These are phyloP conservation scores for Macrophya annulata DNA, from an alignment of 2,888 invertebrate species.

Conservation along the genomic window DNA sequence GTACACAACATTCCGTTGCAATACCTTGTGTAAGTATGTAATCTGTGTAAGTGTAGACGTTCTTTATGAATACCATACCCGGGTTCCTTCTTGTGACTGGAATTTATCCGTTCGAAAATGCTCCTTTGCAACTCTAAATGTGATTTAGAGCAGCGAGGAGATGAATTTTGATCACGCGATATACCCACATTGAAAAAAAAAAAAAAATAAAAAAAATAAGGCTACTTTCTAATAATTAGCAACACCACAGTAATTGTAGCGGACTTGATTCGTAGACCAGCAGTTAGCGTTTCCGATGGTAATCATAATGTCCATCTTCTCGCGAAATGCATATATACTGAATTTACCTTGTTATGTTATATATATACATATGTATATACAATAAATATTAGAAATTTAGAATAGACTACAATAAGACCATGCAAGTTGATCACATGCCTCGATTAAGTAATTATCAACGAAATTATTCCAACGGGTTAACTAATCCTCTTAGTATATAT, in stretches of 20 bases:
- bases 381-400: conserved; percentile 24
- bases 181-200: neutral
- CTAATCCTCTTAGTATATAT: neutral
- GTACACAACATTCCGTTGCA: conserved; percentile 21
- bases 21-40: conserved; percentile 9
- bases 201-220: no score
- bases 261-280: neutral
- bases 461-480: conserved; percentile 30
- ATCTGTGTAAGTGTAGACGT: conserved; percentile 50
- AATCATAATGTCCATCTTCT: neutral
- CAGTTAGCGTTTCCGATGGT: neutral
- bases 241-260: neutral
- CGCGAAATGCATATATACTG: neutral
- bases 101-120: neutral
- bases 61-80: neutral
- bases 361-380: neutral
- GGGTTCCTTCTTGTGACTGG: neutral
- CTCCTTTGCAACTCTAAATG: neutral
- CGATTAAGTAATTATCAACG: neutral
- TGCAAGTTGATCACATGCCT: conserved; percentile 75
- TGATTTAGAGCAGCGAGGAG: neutral
- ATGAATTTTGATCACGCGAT: neutral
- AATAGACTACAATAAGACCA: conserved; percentile 31
- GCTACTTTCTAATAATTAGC: conserved; percentile 6
- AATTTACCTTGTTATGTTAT: conserved; percentile 36